Conservation (phyloP, 2,113 vertebrate species). For the Sturnira hondurensis region DNA sequence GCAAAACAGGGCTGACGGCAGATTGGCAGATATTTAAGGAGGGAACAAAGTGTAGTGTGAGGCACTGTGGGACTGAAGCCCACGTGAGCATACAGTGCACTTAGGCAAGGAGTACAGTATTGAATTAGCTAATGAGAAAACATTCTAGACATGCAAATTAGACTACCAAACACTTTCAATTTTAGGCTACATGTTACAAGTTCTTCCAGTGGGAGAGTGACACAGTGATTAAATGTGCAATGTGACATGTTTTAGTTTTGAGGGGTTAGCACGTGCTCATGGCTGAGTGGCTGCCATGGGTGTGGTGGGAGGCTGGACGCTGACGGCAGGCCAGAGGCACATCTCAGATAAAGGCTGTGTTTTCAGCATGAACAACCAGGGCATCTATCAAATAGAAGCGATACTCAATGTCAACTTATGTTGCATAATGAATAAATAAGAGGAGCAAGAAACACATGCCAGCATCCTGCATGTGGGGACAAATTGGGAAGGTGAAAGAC, state of each 20-base stretch:
- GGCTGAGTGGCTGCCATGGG: constrained; percentile 26
- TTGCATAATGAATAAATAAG: constrained; percentile 58
- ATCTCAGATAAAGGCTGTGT: constrained; percentile 34
- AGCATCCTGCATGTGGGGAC: background rate
- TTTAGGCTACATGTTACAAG: background rate
- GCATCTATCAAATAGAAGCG: constrained; percentile 41
- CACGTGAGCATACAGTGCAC: background rate
- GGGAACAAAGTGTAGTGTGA: background rate
- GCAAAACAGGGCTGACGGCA: background rate
- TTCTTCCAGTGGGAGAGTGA: background rate
- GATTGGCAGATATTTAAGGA: background rate
- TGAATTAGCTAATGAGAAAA: constrained; percentile 4
- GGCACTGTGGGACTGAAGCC: background rate
- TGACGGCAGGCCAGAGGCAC: constrained; percentile 57
- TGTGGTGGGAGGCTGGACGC: background rate
- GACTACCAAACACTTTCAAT: background rate
- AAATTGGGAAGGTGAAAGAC: background rate
- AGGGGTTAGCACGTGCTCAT: constrained; percentile 48
- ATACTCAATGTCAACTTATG: constrained; percentile 53
- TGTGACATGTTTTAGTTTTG: constrained; percentile 41
- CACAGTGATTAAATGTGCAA: constrained; percentile 26
- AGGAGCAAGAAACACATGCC: constrained; percentile 13
- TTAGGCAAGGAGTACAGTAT: background rate
- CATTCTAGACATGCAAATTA: constrained; percentile 1
- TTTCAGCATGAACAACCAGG: constrained; percentile 64